These are phyloP conservation scores for Myotis brandtii DNA, from an alignment of 2,113 vertebrate species.

Conservation along the genomic window DNA sequence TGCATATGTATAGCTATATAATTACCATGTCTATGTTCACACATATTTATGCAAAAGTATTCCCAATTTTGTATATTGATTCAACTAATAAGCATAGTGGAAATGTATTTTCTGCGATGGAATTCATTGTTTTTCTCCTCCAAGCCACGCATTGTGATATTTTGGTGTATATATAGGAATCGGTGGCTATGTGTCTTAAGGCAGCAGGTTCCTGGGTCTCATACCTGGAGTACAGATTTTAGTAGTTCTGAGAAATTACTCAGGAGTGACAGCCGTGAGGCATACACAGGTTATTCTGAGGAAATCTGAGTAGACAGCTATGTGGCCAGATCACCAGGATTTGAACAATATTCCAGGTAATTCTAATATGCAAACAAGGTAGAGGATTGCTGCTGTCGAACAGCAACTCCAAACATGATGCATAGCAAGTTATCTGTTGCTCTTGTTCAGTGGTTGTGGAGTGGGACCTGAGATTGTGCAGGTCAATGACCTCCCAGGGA, in stretches of 20 bases:
- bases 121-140: neutral
- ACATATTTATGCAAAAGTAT: neutral
- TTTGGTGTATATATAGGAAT: neutral
- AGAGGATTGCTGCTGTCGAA: rapidly evolving
- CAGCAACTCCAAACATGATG: rapidly evolving
- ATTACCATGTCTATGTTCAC: neutral
- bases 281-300: neutral
- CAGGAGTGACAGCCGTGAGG: neutral
- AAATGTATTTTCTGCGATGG: neutral
- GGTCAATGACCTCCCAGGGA: neutral
- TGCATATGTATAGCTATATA: neutral
- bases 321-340: neutral
- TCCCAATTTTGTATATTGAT: neutral
- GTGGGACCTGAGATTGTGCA: neutral
- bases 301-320: neutral
- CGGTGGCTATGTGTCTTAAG: neutral
- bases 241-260: neutral
- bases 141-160: neutral
- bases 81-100: neutral
- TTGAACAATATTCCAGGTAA: neutral
- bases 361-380: no score
- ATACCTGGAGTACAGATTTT: neutral
- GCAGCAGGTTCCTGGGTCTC: neutral
- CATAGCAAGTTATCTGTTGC: neutral
- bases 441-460: neutral